Conservation (phyloP, 2,797 vertebrate genomes). For the Pantherophis vulpinus region DNA sequence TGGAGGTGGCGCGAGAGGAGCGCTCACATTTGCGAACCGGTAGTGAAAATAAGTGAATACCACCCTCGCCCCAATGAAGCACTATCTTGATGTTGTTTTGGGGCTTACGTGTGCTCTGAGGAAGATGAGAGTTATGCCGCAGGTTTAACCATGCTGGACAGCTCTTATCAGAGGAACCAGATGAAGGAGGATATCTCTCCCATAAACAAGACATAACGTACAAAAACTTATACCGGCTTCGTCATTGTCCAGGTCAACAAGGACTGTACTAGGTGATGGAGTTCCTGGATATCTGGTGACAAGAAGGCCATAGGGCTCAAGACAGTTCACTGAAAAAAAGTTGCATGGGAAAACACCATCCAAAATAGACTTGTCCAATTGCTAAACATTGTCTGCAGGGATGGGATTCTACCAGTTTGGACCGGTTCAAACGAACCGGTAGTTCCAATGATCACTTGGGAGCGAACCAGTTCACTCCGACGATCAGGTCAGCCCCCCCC, state of each 20-base stretch:
- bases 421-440: too few species aligned
- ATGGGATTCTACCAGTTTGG: too few species aligned
- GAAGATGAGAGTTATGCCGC: not conserved
- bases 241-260: not conserved
- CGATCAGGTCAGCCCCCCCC: too few species aligned
- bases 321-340: not conserved
- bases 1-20: too few species aligned
- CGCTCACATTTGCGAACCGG: too few species aligned
- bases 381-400: not conserved
- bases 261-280: too few species aligned
- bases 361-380: not conserved
- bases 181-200: not conserved
- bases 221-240: not conserved
- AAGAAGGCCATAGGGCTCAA: not conserved
- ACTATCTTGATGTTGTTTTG: not conserved
- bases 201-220: not conserved
- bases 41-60: too few species aligned
- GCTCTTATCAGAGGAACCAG: not conserved
- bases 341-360: not conserved
- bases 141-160: not conserved
- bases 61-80: not conserved
- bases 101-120: not conserved
- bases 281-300: not conserved
- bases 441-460: too few species aligned
- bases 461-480: too few species aligned